phyloP scores from a whole-genome alignment of 2,113 vertebrate genomes.

The rabbit (Oryctolagus cuniculus) region mOryCun1.1 NC_091435.1:94759501-94760000 shows the following conservation, averaged over 20 bases:
- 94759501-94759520: neutral
- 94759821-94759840: slow-evolving; percentile 31
- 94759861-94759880: no score
- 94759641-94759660: slow-evolving; percentile 82
- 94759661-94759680: slow-evolving; percentile 58
- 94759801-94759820: neutral
- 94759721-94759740: slow-evolving; percentile 72
- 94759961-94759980: no score
- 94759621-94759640: slow-evolving; percentile 67
- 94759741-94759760: slow-evolving; percentile 54
- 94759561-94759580: slow-evolving; percentile 18
- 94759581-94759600: slow-evolving; percentile 33
- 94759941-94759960: no score
- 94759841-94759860: slow-evolving; percentile 19
- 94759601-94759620: slow-evolving; percentile 48
- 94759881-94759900: no score
- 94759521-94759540: neutral
- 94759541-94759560: neutral
- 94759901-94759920: no score
- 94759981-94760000: no score
- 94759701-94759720: slow-evolving; percentile 71
- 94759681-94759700: slow-evolving; percentile 73
- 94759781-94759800: slow-evolving; percentile 54
- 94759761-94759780: slow-evolving; percentile 61
- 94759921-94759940: no score